Percentiles rank a stretch among this genome's conserved stretches.
Evolutionary conservation across 37 sponge, comb jelly and placozoan species (phyloP).

Genomic region (Dysidea cf. avara): DNA sequence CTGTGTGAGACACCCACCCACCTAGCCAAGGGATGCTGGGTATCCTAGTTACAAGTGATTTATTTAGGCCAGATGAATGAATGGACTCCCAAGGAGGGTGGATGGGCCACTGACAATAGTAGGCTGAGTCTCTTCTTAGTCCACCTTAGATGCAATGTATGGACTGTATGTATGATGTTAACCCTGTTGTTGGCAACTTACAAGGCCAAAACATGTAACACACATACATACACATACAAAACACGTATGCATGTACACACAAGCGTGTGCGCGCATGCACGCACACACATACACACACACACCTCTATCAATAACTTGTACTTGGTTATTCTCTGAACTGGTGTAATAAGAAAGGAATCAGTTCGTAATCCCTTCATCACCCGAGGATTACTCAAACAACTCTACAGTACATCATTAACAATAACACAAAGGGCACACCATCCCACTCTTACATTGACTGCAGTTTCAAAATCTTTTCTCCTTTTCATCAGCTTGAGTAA

Average conservation of each 20-base stretch:
- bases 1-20: no score
- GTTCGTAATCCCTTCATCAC: conserved; percentile 62
- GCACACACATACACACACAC: conserved; percentile 20
- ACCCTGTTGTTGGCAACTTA: no score
- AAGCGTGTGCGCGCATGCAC: conserved; percentile 4
- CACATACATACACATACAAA: background rate
- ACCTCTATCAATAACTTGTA: conserved; percentile 86
- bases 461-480: conserved; percentile 83
- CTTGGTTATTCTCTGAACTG: conserved; percentile 90
- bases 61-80: no score
- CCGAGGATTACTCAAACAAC: conserved; percentile 42
- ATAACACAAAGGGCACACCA: background rate
- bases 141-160: no score
- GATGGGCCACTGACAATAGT: no score
- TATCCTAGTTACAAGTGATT: no score
- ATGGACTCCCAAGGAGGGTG: no score
- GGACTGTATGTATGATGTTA: no score
- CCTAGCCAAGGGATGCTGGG: no score
- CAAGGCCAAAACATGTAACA: background rate
- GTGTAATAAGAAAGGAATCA: conserved; percentile 82
- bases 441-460: conserved; percentile 39
- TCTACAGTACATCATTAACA: conserved; percentile 1
- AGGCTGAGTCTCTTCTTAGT: no score
- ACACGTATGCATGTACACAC: background rate
- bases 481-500: conserved; percentile 44